Evolutionary conservation across 2,797 vertebrate species (phyloP).

Genomic region (Anguilla obscura): DNA sequence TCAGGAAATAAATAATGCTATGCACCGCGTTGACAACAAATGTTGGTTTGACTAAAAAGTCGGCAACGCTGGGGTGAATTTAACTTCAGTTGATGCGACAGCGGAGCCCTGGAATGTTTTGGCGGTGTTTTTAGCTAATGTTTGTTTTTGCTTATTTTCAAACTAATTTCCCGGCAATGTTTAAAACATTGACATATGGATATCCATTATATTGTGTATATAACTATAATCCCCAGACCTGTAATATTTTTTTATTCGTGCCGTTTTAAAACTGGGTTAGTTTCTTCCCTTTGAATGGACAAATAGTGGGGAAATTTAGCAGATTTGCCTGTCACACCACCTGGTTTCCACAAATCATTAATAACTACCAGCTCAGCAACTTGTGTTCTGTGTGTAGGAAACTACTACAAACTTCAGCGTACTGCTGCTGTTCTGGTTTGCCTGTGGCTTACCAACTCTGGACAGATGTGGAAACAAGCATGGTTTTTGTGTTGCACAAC

Average conservation of each 20-base stretch:
- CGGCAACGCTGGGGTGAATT: not conserved
- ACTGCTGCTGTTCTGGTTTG: not conserved
- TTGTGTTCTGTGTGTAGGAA: conserved; percentile 13
- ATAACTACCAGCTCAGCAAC: conserved; percentile 21
- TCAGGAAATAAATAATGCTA: not conserved
- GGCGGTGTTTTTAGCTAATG: not conserved
- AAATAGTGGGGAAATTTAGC: not conserved
- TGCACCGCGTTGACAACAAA: not conserved
- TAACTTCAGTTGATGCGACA: not conserved
- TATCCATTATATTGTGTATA: not conserved
- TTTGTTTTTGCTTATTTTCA: not conserved
- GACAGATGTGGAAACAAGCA: not conserved
- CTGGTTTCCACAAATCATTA: conserved; percentile 33
- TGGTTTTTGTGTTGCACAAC: not conserved
- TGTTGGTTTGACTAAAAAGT: not conserved
- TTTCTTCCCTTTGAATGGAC: conserved; percentile 19
- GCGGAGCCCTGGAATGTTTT: not conserved
- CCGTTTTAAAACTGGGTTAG: not conserved
- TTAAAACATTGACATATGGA: not conserved
- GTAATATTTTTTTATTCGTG: not conserved
- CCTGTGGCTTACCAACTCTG: not conserved
- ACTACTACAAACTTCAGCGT: not conserved
- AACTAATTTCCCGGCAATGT: not conserved
- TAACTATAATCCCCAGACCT: not conserved
- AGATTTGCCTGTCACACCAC: conserved; percentile 19